Conservation (phyloP, 2,888 invertebrate species). For the Fragum sueziense region DNA sequence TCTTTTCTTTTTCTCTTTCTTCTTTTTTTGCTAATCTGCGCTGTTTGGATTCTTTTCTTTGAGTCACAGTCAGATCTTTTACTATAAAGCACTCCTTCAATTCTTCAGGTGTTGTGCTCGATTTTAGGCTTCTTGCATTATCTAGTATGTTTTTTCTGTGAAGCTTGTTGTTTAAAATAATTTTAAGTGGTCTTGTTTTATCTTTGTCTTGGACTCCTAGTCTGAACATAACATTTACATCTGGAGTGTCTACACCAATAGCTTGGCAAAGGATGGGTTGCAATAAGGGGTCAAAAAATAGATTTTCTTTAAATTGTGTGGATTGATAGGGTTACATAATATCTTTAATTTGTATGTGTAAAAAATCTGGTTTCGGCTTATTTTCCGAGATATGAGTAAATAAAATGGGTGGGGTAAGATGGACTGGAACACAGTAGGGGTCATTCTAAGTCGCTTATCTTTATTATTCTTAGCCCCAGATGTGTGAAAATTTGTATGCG, state of each 20-base stretch:
- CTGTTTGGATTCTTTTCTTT: neutral
- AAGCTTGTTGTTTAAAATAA: conserved; percentile 8
- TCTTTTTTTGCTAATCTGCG: neutral
- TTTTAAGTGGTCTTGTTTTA: neutral
- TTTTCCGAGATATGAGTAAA: too few relatives aligned
- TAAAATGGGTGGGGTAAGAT: too few relatives aligned
- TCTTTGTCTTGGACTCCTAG: neutral
- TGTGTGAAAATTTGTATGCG: too few relatives aligned
- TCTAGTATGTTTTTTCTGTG: conserved; percentile 2
- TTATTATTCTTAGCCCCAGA: too few relatives aligned
- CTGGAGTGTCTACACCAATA: neutral
- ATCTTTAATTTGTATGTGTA: too few relatives aligned
- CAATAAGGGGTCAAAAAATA: too few relatives aligned
- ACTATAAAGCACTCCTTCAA: neutral
- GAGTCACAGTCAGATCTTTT: neutral
- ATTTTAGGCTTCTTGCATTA: neutral
- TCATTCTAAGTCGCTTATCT: too few relatives aligned
- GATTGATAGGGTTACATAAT: too few relatives aligned
- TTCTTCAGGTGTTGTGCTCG: neutral
- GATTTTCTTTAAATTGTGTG: too few relatives aligned
- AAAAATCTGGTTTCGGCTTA: too few relatives aligned
- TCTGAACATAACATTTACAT: neutral
- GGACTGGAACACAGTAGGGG: too few relatives aligned
- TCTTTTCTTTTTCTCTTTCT: neutral
- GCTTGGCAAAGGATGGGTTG: neutral